phyloP scores from a whole-genome alignment of 2,797 vertebrate species.

The Pangasius sanitwongsei region DNA sequence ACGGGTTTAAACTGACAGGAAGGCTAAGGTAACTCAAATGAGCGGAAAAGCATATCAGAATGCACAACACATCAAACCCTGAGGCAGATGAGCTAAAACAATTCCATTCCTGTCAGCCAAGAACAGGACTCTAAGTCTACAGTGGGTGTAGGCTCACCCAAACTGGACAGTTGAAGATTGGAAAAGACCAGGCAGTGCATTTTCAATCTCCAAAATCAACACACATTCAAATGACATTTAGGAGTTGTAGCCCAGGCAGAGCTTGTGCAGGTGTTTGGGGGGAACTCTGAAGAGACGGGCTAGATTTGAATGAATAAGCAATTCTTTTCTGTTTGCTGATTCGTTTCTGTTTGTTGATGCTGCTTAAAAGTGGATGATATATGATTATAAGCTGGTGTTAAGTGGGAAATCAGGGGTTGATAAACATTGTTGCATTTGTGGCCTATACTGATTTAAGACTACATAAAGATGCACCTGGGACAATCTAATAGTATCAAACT shows the following conservation, averaged over 20 bases:
- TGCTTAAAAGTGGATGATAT: background rate
- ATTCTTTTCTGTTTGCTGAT: background rate
- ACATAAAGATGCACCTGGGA: background rate
- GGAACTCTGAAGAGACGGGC: background rate
- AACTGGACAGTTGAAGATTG: background rate
- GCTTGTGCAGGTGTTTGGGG: background rate
- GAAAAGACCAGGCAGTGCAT: background rate
- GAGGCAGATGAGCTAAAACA: background rate
- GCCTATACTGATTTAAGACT: background rate
- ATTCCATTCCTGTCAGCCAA: no score
- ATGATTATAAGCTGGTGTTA: background rate
- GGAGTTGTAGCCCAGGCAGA: background rate
- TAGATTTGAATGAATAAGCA: background rate
- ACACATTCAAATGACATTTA: no score
- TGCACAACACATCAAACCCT: background rate
- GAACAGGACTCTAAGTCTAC: background rate
- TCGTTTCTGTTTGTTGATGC: background rate
- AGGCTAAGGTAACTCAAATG: background rate
- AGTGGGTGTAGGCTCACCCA: background rate
- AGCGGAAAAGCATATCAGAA: background rate
- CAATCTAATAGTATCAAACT: background rate
- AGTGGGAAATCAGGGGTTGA: background rate
- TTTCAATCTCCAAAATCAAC: background rate
- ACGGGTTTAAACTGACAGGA: background rate
- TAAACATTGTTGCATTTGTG: background rate